A percentile compares a stretch with the other conserved stretches of the same genome.
These are phyloP conservation scores for Drosophila flavopinicola DNA, from an alignment of 2,888 invertebrate species.

Conservation along the genomic window DNA sequence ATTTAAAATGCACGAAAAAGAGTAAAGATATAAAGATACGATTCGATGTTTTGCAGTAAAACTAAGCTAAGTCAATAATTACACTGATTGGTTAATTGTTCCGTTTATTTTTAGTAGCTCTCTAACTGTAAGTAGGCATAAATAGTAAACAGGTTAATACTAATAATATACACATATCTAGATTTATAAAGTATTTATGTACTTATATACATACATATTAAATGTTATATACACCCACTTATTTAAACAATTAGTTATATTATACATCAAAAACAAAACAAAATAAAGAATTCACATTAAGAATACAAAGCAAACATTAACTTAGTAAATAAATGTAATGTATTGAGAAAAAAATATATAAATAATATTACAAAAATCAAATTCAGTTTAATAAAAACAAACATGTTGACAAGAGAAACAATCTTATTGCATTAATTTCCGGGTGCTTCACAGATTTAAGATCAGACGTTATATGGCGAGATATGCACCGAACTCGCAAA, in stretches of 20 bases:
- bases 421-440: not conserved
- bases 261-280: conserved; percentile 23
- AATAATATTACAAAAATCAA: conserved; percentile 28
- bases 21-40: not conserved
- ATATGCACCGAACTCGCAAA: no score
- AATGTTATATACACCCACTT: conserved; percentile 39
- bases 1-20: not conserved
- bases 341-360: conserved; percentile 34
- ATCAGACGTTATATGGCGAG: no score
- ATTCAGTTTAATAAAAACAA: conserved; percentile 39
- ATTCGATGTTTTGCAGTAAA: conserved; percentile 7
- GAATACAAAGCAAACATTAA: conserved; percentile 17
- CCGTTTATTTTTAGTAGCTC: conserved; percentile 39
- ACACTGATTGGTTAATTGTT: conserved; percentile 53
- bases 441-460: not conserved
- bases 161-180: conserved; percentile 22
- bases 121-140: conserved; percentile 34
- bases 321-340: conserved; percentile 38
- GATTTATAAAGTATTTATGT: conserved; percentile 28
- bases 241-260: conserved; percentile 33
- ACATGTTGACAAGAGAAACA: conserved; percentile 39
- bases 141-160: conserved; percentile 23
- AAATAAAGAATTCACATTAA: conserved; percentile 20
- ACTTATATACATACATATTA: conserved; percentile 31
- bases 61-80: conserved; percentile 31